Base-by-base conservation (phyloP, 2,888 invertebrate genomes). In the Ochlodes sylvanus region DNA sequence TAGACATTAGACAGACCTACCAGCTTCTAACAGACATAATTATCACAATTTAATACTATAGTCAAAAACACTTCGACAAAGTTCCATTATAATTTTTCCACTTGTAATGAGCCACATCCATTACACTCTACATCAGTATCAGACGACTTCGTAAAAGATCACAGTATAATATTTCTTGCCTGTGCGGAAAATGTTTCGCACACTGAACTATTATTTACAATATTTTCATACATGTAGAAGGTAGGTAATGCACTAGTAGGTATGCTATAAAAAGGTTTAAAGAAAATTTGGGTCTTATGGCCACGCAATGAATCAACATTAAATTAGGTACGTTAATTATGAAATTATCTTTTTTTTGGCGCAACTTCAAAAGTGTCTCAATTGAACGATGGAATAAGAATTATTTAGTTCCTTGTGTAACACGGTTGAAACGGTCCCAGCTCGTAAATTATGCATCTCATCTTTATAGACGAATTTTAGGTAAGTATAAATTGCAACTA, bases 401-500 rank as follows among this genome's bases (percentile, higher is more conserved):
- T 44, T 6, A 7, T 44, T 15, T 10, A 44, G 7, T 44, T 44
- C 10, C 7, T 7, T 15, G 17, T 17, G 7, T 17, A 47, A 47
- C 6, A 17, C 7, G 17, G 7, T 7, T 17, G 7, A 47, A 47
- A 17, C 44, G 17, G 47, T 42, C n/a, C 42, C 44, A 15, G 32
- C 47, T 38, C 34, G 27, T 12, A 32, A 58, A 55, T 12, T 15
- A 27, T 50, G 50, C 50, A 63, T 63, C 21, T 52, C 50, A 63
- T 63, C 52, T n/a, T 15, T 17, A 27, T 50, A 57, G 56, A 56
- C 57, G 12, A 7, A 7, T 19, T 56, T 55, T 60, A 63, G 42
- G 42, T 38, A 38, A 9, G 38, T 38, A 38, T 38, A 38, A 38
- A 50, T 50, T 58, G 65, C 57, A 64, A 50, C 34, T 38, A 58